A percentile compares a stretch with the other conserved stretches of the same genome.
These are phyloP conservation scores for Eupithecia insigniata DNA, from an alignment of 2,888 invertebrate genomes.

Conservation along the genomic window DNA sequence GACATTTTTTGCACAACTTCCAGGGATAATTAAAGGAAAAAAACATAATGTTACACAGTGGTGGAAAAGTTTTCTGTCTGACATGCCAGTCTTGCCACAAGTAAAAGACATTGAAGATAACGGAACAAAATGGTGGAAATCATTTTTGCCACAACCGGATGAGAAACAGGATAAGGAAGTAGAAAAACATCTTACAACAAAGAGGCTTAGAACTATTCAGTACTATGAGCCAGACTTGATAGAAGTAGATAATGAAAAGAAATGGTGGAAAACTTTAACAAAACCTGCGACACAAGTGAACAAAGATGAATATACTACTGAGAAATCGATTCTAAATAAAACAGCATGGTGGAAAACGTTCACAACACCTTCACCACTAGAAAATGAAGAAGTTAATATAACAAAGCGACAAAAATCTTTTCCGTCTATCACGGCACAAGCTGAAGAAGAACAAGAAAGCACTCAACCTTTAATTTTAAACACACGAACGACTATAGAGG, in stretches of 20 bases:
- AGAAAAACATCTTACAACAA: not conserved
- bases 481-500: not conserved
- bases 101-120: constrained; percentile 1
- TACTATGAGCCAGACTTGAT: not conserved
- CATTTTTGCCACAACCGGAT: not conserved
- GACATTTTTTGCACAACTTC: not conserved
- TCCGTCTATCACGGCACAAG: not conserved
- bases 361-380: not conserved
- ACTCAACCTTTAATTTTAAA: not conserved
- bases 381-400: not conserved
- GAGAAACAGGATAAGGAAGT: not conserved
- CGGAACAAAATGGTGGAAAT: constrained; percentile 6
- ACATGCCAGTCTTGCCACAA: not conserved
- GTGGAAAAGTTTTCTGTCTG: not conserved
- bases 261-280: not conserved
- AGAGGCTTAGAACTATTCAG: not conserved
- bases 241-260: not conserved
- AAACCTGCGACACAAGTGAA: not conserved
- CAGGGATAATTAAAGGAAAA: not conserved
- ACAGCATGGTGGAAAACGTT: not conserved
- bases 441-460: not conserved
- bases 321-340: not conserved
- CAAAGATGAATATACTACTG: not conserved
- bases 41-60: not conserved
- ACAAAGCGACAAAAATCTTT: not conserved